Percentiles rank a stretch among this genome's conserved stretches.
These are phyloP conservation scores for Mesembrinibis cayennensis DNA, from an alignment of 2,113 vertebrate genomes.

Conservation along the genomic window DNA sequence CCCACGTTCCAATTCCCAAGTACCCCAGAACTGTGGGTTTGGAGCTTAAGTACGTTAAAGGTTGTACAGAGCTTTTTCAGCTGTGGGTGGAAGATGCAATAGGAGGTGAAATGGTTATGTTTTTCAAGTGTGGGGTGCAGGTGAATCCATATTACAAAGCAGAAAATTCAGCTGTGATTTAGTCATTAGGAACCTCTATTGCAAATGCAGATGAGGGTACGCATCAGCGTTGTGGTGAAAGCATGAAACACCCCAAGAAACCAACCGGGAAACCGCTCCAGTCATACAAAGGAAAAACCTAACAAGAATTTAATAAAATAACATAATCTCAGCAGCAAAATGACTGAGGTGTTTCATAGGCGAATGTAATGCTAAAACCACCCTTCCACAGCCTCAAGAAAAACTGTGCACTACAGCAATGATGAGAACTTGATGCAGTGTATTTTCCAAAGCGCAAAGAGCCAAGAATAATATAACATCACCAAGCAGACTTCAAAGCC, in stretches of 20 bases:
- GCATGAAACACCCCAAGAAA: not conserved
- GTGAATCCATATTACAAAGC: not conserved
- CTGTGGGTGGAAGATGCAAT: not conserved
- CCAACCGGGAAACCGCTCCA: not conserved
- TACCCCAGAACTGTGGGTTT: not conserved
- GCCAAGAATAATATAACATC: slow-evolving; percentile 89
- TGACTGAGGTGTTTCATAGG: slow-evolving; percentile 73
- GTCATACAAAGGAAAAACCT: not conserved
- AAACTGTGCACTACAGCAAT: slow-evolving; percentile 67
- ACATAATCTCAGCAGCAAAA: slow-evolving; percentile 26
- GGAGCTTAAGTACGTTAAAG: not conserved
- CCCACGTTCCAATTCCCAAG: not conserved
- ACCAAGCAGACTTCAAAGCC: slow-evolving; percentile 83
- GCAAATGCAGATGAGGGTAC: not conserved
- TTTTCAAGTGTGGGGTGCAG: not conserved
- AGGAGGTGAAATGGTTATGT: not conserved
- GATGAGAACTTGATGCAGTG: slow-evolving; percentile 76
- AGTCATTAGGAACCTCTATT: not conserved
- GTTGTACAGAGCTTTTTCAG: not conserved
- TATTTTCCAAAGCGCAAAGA: slow-evolving; percentile 77
- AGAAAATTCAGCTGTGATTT: not conserved
- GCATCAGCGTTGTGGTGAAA: not conserved
- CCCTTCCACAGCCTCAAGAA: slow-evolving; percentile 70
- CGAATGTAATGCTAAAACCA: slow-evolving; percentile 74
- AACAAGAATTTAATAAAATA: slow-evolving; percentile 51